Base-by-base conservation (phyloP, 1,140 invertebrate species). In the Belonocnema kinseyi region DNA sequence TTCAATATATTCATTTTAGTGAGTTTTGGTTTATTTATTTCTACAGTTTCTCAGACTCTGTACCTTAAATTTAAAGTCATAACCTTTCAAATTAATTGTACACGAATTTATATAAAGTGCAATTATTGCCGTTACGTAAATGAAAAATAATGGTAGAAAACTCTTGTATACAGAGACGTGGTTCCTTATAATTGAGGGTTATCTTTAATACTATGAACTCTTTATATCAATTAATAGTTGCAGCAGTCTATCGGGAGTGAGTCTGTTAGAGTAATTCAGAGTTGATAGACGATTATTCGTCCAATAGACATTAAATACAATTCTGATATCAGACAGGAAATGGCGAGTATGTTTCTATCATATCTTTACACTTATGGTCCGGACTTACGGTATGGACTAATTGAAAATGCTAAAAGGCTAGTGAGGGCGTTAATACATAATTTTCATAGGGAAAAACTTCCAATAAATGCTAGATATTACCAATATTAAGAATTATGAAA, bases 401-500 rank as follows among this genome's bases (percentile, higher is more conserved):
- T 77, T 73, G 33, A 70, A 77, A 26, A 12, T 73, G 66, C 71
- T 77, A 73, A 70, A 77, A 77, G 54, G 26, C 72, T 77, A 70
- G 74, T 76, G 40, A 46, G 40, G 40, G 40, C 40, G 40, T 46
- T 46, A 40, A 14, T 66, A 50, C 50, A 72, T 46, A 26, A 70
- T 73, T 33, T 53, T 53, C 14, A 72, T 40, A 46, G 40, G 51
- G 72, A 66, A 26, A 53, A 77, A 50, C 14, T 73, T 16, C 33
- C 54, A 52, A 73, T 51, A 73, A 77, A 1, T 33, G 51, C 66
- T 46, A 33, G 5, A 66, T 40, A 1, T 16, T 16, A 66, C 33
- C 10, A 66, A 66, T 66, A 66, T 66, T 40, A 66, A 66, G 40
- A 66, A 66, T 14, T 66, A 26, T 40, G 13, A 66, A 40, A 66